Evolutionary conservation across 1,140 invertebrate genomes (phyloP), one percentile per base, ranked within the genome.

Genomic region (Euura saliciscinereae): DNA sequence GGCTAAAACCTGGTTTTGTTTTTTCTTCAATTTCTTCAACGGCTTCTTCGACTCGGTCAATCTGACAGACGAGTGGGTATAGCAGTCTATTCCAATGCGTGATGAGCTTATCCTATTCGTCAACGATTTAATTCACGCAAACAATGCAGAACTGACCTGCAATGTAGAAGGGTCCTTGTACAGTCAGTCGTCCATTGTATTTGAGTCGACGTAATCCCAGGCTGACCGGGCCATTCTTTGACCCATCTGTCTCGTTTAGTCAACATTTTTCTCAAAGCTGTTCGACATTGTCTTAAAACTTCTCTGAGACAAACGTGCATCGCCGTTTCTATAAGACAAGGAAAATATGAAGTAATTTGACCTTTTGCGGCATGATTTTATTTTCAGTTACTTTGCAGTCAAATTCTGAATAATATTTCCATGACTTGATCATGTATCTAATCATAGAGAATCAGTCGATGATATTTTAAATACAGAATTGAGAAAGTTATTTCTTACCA

Each of bases 111-210:
- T 28, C 1, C 28, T 28, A 28, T 28, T 28, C 28, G 1, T 28
- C 28, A 28, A 28, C 28, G 28, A 28, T 28, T 28, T 28, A 28
- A 28, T 28, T 28, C 0, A 28, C 28, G 28, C 28, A 28, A 28
- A 28, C 28, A 28, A 28, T 28, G 28, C 28, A 28, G 28, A 46
- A 78, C 82, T 84, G 76, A 86, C 82, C 93, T 93, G 81, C 93
- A 93, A 74, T 90, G 90, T 67, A 90, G 86, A 13, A 94, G 86
- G 45, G 91, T 90, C 70, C 91, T 86, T 1, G 92, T 94, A 79
- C 93, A 94, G 81, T 94, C 92, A n/a, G 90, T 90, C 2, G 93
- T 94, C 93, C 93, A 94, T 83, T 93, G 91, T 77, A 94, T 96
- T 87, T 93, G 91, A 83, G 91, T 93, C 77, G 91, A 90, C 64